These are phyloP conservation scores for Drosophila acutilabella DNA, from an alignment of 2,888 invertebrate species.

Conservation along the genomic window DNA sequence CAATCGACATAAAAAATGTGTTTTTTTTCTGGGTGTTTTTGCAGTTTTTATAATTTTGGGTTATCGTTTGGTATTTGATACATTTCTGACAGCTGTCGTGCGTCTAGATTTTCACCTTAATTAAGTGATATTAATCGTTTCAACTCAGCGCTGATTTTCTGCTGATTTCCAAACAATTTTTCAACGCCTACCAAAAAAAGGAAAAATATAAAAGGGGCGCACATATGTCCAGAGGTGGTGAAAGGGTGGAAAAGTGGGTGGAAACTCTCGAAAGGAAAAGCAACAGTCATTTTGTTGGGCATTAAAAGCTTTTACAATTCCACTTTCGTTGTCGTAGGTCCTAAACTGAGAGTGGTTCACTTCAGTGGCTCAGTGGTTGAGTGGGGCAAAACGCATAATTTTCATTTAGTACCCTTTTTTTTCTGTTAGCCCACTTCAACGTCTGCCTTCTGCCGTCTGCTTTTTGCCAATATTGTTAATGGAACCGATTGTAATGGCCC, in stretches of 20 bases:
- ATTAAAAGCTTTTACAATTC: conserved; percentile 75
- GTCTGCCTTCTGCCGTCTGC: not conserved
- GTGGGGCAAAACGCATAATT: conserved; percentile 66
- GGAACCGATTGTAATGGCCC: conserved; percentile 69
- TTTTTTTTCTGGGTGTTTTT: conserved; percentile 28
- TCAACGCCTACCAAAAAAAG: conserved; percentile 25
- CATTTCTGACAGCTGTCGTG: conserved; percentile 76
- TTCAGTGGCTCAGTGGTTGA: conserved; percentile 32
- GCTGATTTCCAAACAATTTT: conserved; percentile 33
- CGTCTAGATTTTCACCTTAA: conserved; percentile 78
- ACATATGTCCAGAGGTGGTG: not conserved
- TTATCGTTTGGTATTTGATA: conserved; percentile 65
- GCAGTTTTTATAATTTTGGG: conserved; percentile 42
- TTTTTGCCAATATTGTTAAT: conserved; percentile 74
- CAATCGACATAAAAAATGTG: conserved; percentile 35
- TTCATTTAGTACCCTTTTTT: conserved; percentile 71
- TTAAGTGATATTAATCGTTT: conserved; percentile 79
- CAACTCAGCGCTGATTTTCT: conserved; percentile 3
- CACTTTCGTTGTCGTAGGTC: conserved; percentile 40
- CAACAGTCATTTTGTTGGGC: conserved; percentile 63
- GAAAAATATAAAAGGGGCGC: not conserved
- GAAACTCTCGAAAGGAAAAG: conserved; percentile 27
- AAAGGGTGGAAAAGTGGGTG: no score
- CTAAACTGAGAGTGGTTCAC: conserved; percentile 20
- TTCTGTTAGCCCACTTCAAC: conserved; percentile 27